A percentile compares a stretch with the other conserved stretches of the same genome.
Evolutionary conservation across 1,140 invertebrate genomes (phyloP).

Genomic region (Ceratina australensis): DNA sequence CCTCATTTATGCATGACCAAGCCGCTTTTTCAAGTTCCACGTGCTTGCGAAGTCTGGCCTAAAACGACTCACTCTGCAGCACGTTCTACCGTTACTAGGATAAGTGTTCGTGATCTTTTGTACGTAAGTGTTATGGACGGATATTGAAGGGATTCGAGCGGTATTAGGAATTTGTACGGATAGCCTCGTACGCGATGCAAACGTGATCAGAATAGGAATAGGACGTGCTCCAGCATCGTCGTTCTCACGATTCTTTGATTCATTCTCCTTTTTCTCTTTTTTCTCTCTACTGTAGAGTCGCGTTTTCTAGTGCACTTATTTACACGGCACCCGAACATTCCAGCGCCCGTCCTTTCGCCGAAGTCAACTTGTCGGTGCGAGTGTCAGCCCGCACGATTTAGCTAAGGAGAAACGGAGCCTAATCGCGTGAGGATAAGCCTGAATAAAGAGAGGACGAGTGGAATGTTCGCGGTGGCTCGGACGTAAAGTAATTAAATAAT

Average conservation of each 20-base stretch:
- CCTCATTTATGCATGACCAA: neutral
- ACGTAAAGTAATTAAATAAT: conserved; percentile 4
- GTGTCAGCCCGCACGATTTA: neutral
- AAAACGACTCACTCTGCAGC: neutral
- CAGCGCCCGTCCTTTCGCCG: conserved; percentile 28
- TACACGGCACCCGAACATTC: conserved; percentile 51
- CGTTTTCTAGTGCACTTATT: conserved; percentile 45
- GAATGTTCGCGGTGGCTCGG: conserved; percentile 49
- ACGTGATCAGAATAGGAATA: conserved; percentile 11
- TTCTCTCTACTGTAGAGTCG: conserved; percentile 21
- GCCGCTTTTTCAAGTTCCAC: conserved; percentile 22
- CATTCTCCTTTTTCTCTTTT: conserved; percentile 30
- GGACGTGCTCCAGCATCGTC: conserved; percentile 23
- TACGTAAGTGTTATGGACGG: neutral
- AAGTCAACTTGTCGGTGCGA: conserved; percentile 21
- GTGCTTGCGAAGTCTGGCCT: conserved; percentile 22
- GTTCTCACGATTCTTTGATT: conserved; percentile 27
- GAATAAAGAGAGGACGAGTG: conserved; percentile 34
- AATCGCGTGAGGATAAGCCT: neutral
- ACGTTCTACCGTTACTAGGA: neutral
- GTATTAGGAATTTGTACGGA: no score
- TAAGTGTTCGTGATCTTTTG: neutral
- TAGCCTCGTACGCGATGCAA: neutral
- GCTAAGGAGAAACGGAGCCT: neutral
- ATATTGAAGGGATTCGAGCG: no score